Evolutionary conservation across 1,140 invertebrate genomes (phyloP).

Genomic region (Heliconius congener): DNA sequence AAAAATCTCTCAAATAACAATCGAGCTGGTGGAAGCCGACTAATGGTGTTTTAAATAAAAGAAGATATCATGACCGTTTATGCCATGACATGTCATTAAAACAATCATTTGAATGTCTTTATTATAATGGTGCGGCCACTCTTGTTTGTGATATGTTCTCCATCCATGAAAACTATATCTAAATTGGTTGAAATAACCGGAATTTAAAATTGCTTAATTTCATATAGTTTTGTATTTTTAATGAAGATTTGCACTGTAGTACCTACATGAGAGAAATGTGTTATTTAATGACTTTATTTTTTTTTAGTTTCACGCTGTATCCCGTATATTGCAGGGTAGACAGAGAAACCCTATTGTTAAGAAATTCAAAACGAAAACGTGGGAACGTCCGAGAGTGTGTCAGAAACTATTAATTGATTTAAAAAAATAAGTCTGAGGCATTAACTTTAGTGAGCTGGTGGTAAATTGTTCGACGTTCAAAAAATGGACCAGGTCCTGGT

Average conservation of each 20-base stretch:
- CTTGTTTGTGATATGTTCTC: slow-evolving; percentile 43
- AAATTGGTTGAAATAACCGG: slow-evolving; percentile 29
- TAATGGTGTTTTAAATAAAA: slow-evolving; percentile 75
- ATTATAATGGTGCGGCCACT: slow-evolving; percentile 46
- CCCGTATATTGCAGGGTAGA: no score
- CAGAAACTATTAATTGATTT: no score
- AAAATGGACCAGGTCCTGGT: no score
- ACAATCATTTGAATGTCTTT: slow-evolving; percentile 71
- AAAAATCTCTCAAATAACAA: slow-evolving; percentile 78
- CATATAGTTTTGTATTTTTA: neutral
- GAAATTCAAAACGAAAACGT: no score
- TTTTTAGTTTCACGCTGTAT: neutral
- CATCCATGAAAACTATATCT: slow-evolving; percentile 22
- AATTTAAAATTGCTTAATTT: slow-evolving; percentile 28
- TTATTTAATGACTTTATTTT: neutral
- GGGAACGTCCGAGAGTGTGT: no score
- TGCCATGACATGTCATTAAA: slow-evolving; percentile 63
- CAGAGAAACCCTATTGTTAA: no score
- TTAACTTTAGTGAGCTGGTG: no score
- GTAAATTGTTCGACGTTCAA: no score
- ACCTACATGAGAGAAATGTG: neutral
- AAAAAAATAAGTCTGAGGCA: no score
- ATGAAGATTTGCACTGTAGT: neutral
- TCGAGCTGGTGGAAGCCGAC: slow-evolving; percentile 48
- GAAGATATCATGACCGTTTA: slow-evolving; percentile 64